Evolutionary conservation across 1,140 invertebrate genomes (phyloP), one percentile per base, ranked within the genome.

Genomic region (Drosophila quadrilineata): DNA sequence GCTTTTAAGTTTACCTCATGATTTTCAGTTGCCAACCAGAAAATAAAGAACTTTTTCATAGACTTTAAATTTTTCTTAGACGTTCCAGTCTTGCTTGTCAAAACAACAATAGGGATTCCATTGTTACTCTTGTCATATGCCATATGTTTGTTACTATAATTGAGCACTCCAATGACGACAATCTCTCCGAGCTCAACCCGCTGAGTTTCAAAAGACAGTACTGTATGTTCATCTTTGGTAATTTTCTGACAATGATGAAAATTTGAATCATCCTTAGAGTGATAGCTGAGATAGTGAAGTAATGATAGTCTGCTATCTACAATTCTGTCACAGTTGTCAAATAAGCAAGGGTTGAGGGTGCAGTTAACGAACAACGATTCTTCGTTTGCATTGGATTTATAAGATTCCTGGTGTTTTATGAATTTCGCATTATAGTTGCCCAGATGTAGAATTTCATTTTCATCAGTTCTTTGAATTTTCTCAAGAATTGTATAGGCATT

Each of bases 241-340:
- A 85, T 4, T n/a, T 46, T 38, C 12, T 63, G 59, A 9, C 38
- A 72, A 2, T 41, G 28, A 31, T 43, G 17, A 1, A 50, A 26
- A 14, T 28, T 24, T 1, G 14, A 22, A 2, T 28, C 19, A 1
- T 53, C 8, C 10, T 50, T 35, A 10, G 53, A 45, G 9, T 85
- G 79, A 33, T 85, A 74, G 22, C 36, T 67, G n/a, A 79, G 26
- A 17, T 86, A 85, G 71, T 85, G 79, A 6, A 85, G 50, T 21
- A 85, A 10, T 8, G 86, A 36, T 16, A 85, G 29, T 24, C 86
- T 79, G n/a, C 41, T 85, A 26, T 85, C 59, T 3, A 85, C 31
- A 10, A 4, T 24, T 0, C 41, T 68, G 2, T 38, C 48, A 10
- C 79, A 85, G 17, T 38, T 12, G 0, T 69, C 59, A 8, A 72